Percentiles rank a stretch among this genome's conserved stretches.
Conservation (phyloP, 2,888 invertebrate genomes). For the Folsomia candida region DNA sequence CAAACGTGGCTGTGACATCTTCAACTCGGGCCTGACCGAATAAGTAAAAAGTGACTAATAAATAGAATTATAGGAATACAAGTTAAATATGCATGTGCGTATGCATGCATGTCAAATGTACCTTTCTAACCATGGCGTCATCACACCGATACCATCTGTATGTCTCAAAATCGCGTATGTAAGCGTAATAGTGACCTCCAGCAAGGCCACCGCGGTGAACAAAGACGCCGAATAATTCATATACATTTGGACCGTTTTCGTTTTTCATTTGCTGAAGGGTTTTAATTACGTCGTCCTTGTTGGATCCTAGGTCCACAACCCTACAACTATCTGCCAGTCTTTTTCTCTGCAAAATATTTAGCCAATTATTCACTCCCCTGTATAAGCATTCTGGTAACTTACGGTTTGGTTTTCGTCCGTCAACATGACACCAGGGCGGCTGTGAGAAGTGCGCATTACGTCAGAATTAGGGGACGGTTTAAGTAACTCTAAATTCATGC, state of each 20-base stretch:
- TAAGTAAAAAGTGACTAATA: background rate
- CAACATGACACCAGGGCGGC: conserved; percentile 33
- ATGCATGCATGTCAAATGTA: conserved; percentile 53
- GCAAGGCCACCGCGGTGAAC: conserved; percentile 87
- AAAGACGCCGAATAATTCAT: conserved; percentile 87
- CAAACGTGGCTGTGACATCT: conserved; percentile 79
- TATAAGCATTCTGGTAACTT: too few species aligned
- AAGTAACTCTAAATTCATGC: background rate
- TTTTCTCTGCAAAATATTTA: too few species aligned
- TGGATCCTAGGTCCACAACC: background rate
- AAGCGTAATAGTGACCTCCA: conserved; percentile 88
- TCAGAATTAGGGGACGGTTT: conserved; percentile 19
- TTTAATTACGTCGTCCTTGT: conserved; percentile 51
- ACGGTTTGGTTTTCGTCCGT: too few species aligned
- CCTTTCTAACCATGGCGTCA: conserved; percentile 75
- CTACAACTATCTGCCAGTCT: too few species aligned
- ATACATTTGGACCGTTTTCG: conserved; percentile 66
- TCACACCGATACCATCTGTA: conserved; percentile 84
- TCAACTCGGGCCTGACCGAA: conserved; percentile 67
- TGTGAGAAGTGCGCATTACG: conserved; percentile 24
- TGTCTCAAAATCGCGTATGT: conserved; percentile 75
- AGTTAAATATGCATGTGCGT: background rate
- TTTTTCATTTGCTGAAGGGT: conserved; percentile 46
- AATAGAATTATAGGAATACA: background rate
- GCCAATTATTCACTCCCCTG: too few species aligned